Conservation (phyloP, 2,888 invertebrate species). For the Drosophila differens region DNA sequence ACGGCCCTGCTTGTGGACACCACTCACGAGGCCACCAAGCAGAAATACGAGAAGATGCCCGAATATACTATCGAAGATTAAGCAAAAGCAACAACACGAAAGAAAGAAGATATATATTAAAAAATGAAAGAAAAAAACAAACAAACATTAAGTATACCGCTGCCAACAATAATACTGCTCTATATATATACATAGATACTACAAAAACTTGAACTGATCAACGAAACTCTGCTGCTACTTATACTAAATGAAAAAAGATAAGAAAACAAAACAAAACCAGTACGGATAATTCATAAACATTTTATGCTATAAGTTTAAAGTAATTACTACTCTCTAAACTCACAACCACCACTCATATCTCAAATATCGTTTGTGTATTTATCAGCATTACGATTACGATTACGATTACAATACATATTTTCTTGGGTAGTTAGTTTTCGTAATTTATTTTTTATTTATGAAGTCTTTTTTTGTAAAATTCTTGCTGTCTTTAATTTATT, state of each 20-base stretch:
- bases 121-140: conserved; percentile 27
- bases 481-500: conserved; percentile 65
- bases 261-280: conserved; percentile 19
- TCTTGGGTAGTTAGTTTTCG: conserved; percentile 46
- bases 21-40: conserved; percentile 86
- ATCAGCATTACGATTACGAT: conserved; percentile 45
- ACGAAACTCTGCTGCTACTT: conserved; percentile 78
- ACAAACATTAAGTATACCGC: conserved; percentile 63
- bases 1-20: conserved; percentile 89
- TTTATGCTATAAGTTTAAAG: conserved; percentile 63
- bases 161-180: conserved; percentile 77
- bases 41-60: conserved; percentile 86
- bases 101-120: conserved; percentile 25
- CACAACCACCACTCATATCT: conserved; percentile 52
- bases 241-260: conserved; percentile 43
- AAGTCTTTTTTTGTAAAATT: conserved; percentile 23
- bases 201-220: conserved; percentile 73
- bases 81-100: conserved; percentile 26
- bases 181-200: conserved; percentile 55
- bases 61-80: conserved; percentile 86
- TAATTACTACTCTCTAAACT: conserved; percentile 27
- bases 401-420: conserved; percentile 9
- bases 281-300: conserved; percentile 33
- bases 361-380: conserved; percentile 55
- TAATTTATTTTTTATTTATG: conserved; percentile 64